These are phyloP conservation scores for Drosophila pseudoobscura DNA, from an alignment of 1,140 invertebrate species.

Conservation along the genomic window DNA sequence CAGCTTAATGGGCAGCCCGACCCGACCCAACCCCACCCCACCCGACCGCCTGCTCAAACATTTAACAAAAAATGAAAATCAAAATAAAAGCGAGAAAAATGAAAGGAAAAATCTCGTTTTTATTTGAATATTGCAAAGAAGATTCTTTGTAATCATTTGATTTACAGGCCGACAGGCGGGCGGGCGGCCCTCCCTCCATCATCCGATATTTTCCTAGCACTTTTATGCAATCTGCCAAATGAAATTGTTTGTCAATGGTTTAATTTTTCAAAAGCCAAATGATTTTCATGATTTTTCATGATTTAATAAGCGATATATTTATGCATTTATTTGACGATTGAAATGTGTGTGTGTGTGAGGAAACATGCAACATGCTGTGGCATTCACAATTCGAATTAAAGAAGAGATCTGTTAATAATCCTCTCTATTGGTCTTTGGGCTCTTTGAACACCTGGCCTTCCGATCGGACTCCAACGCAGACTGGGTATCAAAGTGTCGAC, in stretches of 20 bases:
- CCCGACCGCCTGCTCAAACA: constrained; percentile 44
- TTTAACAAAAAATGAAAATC: constrained; percentile 11
- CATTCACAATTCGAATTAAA: no score
- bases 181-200: constrained; percentile 25
- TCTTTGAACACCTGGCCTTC: no score
- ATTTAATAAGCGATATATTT: constrained; percentile 64
- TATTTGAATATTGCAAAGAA: constrained; percentile 44
- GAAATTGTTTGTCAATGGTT: constrained; percentile 75
- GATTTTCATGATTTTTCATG: constrained; percentile 31
- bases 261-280: constrained; percentile 50
- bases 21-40: no score
- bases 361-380: no score
- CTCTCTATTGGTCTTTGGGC: no score
- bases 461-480: no score
- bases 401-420: no score
- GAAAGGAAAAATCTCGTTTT: constrained; percentile 36
- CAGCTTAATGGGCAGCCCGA: constrained; percentile 58
- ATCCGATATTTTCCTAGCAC: constrained; percentile 11
- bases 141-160: constrained; percentile 64
- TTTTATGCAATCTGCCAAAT: constrained; percentile 63
- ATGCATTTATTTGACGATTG: constrained; percentile 51
- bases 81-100: constrained; percentile 40
- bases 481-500: not conserved
- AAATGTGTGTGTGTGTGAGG: constrained; percentile 18
- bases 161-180: constrained; percentile 32